phyloP scores from a whole-genome alignment of 2,797 vertebrate genomes.

The Clangula hyemalis region DNA sequence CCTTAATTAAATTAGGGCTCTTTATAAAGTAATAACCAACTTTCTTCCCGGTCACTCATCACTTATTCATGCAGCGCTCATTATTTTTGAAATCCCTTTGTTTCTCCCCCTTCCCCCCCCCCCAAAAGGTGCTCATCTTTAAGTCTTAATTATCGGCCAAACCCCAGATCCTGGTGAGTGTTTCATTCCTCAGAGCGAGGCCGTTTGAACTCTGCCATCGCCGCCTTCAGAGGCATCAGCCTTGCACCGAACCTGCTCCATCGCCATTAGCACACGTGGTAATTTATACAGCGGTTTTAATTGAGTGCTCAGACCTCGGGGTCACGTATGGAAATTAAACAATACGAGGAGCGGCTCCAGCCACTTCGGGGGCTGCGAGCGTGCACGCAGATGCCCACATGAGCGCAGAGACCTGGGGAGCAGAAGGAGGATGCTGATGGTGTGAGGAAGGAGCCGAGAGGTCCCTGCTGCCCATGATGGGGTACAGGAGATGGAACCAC shows the following conservation, averaged over 20 bases:
- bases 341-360: not conserved
- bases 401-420: not conserved
- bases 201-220: not conserved
- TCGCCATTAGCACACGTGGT: not conserved
- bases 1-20: not conserved
- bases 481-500: not conserved
- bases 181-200: not conserved
- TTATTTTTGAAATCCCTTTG: not conserved
- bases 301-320: not conserved
- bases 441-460: not conserved
- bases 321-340: not conserved
- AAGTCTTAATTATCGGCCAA: not conserved
- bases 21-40: not conserved
- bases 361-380: rapidly evolving
- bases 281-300: not conserved
- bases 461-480: rapidly evolving
- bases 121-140: not conserved
- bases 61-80: not conserved
- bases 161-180: not conserved
- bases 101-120: too few species aligned
- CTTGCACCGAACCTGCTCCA: rapidly evolving
- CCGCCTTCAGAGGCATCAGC: not conserved
- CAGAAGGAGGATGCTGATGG: not conserved
- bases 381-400: not conserved
- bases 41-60: not conserved